phyloP scores from a whole-genome alignment of 2,113 vertebrate genomes.

The Todiramphus saurophagus region DNA sequence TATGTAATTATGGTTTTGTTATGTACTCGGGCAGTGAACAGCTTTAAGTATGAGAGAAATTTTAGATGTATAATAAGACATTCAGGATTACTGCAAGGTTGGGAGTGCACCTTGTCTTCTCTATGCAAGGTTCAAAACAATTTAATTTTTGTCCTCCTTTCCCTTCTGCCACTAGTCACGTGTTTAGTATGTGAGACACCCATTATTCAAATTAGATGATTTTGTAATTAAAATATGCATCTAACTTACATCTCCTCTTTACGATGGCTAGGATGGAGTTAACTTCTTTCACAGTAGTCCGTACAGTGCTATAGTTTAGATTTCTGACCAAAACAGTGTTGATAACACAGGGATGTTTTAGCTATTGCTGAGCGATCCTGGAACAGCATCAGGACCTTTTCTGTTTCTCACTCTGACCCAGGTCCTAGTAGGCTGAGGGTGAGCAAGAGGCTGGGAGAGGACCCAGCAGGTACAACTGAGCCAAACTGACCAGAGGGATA shows the following conservation, averaged over 20 bases:
- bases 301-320: not conserved
- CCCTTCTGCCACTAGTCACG: not conserved
- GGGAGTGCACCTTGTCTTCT: not conserved
- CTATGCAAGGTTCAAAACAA: not conserved
- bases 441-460: not conserved
- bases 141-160: not conserved
- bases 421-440: rapidly evolving
- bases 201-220: rapidly evolving
- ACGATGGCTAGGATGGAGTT: not conserved
- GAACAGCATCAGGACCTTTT: not conserved
- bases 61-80: not conserved
- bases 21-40: not conserved
- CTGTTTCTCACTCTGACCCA: not conserved
- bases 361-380: not conserved
- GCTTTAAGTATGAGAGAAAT: not conserved
- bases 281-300: not conserved
- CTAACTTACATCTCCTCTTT: not conserved
- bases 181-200: not conserved
- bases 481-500: not conserved
- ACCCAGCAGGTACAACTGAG: not conserved
- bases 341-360: not conserved
- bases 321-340: not conserved
- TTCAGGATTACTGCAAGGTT: not conserved
- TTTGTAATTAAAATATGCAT: not conserved
- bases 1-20: not conserved